Percentiles rank a stretch among this genome's conserved stretches.
These are phyloP conservation scores for Papilio xuthus DNA, from an alignment of 1,140 invertebrate species.

Conservation along the genomic window DNA sequence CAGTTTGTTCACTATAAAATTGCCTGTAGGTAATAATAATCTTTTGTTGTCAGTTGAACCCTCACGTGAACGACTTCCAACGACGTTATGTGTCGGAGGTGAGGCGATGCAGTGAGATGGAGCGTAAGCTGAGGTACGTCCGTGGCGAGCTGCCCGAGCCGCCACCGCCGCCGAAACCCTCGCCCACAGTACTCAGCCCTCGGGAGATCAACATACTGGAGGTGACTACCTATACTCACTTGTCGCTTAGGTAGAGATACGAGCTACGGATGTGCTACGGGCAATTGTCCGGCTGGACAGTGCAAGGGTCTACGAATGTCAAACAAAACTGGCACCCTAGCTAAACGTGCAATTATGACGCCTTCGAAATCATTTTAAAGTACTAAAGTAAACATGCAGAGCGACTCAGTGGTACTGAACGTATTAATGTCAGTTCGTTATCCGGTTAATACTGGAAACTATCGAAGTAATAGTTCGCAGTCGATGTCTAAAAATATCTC, in stretches of 20 bases:
- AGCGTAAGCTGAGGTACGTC: slow-evolving; percentile 86
- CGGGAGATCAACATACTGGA: slow-evolving; percentile 73
- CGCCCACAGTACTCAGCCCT: slow-evolving; percentile 60
- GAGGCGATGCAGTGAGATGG: slow-evolving; percentile 86
- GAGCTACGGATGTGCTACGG: no score
- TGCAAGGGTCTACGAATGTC: no score
- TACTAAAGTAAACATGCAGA: no score
- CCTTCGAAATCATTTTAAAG: no score
- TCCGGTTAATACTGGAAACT: not conserved
- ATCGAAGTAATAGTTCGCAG: not conserved
- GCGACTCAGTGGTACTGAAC: no score
- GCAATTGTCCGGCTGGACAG: no score
- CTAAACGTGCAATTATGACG: no score
- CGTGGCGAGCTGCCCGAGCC: slow-evolving; percentile 84
- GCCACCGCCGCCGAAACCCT: slow-evolving; percentile 66
- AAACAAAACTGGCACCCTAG: no score
- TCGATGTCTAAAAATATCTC: not conserved
- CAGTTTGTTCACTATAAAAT: not conserved
- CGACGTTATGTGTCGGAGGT: slow-evolving; percentile 87
- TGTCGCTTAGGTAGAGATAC: no score
- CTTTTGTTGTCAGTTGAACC: slow-evolving; percentile 80
- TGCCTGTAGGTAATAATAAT: slow-evolving; percentile 5
- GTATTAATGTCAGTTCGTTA: not conserved
- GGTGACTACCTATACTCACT: slow-evolving; percentile 43
- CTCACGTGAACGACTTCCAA: slow-evolving; percentile 86